A percentile compares a stretch with the other conserved stretches of the same genome.
Evolutionary conservation across 64 coral and sea anemone genomes (phyloP).

Genomic region (Stichodactyla helianthus): DNA sequence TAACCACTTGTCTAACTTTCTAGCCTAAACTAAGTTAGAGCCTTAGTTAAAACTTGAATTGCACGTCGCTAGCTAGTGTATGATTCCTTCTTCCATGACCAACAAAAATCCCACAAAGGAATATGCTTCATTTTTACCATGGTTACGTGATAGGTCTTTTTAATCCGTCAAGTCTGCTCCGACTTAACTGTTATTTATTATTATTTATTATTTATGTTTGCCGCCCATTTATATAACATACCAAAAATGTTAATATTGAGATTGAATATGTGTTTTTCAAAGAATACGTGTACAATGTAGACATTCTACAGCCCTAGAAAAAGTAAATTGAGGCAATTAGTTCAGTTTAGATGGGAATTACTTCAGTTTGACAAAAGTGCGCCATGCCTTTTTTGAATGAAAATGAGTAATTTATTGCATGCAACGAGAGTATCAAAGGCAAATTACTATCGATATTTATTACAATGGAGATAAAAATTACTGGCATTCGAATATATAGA

Average conservation of each 20-base stretch:
- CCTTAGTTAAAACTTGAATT: not conserved
- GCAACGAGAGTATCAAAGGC: not conserved
- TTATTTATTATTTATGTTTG: no score
- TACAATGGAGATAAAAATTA: not conserved
- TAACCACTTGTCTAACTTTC: not conserved
- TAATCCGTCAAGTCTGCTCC: not conserved
- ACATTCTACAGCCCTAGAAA: not conserved
- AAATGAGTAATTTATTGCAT: not conserved
- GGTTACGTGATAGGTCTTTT: conserved; percentile 15
- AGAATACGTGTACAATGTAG: not conserved
- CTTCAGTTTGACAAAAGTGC: not conserved
- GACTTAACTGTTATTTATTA: not conserved
- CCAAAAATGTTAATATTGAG: not conserved
- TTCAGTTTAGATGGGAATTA: not conserved
- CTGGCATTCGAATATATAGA: not conserved
- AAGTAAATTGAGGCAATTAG: not conserved
- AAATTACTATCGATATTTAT: not conserved
- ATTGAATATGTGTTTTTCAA: no score
- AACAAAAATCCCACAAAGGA: not conserved
- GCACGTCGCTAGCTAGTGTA: not conserved
- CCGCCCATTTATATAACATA: not conserved
- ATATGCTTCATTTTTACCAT: not conserved
- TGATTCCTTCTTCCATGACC: not conserved
- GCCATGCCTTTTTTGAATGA: not conserved
- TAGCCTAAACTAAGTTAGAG: not conserved